Evolutionary conservation across 2,113 vertebrate species (phyloP).

Genomic region (Bostrychus sinensis): DNA sequence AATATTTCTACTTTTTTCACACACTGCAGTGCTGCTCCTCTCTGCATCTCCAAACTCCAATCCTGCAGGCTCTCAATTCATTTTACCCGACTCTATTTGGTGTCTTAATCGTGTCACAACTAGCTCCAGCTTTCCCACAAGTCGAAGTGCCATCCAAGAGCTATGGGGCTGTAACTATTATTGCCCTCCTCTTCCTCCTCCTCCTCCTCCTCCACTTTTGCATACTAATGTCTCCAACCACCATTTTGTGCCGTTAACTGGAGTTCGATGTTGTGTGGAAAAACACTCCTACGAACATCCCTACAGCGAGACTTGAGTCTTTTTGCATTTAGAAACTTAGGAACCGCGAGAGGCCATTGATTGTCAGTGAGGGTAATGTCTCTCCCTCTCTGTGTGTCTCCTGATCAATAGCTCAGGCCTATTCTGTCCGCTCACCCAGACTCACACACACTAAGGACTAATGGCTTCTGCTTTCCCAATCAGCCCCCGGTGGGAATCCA

Average conservation of each 20-base stretch:
- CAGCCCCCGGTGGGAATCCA: slow-evolving; percentile 42
- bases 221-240: not conserved
- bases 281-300: slow-evolving; percentile 3
- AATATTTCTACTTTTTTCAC: too few relatives aligned
- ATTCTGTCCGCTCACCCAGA: slow-evolving; percentile 35
- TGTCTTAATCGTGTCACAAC: not conserved
- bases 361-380: slow-evolving; percentile 47
- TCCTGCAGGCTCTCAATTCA: too few relatives aligned
- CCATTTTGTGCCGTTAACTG: not conserved
- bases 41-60: too few relatives aligned
- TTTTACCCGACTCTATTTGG: too few relatives aligned
- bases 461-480: slow-evolving; percentile 51
- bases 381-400: slow-evolving; percentile 24
- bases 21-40: too few relatives aligned
- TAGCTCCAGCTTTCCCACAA: not conserved
- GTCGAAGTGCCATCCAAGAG: not conserved
- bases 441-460: slow-evolving; percentile 45
- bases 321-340: slow-evolving; percentile 40
- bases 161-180: not conserved
- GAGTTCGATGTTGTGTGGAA: not conserved
- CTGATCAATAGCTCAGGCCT: slow-evolving; percentile 58
- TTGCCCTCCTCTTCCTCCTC: not conserved
- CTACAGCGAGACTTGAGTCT: slow-evolving; percentile 3
- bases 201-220: not conserved
- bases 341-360: slow-evolving; percentile 44